Evolutionary conservation across 2,888 invertebrate species (phyloP), one percentile per base, ranked within the genome.

Genomic region (Sesia apiformis): DNA sequence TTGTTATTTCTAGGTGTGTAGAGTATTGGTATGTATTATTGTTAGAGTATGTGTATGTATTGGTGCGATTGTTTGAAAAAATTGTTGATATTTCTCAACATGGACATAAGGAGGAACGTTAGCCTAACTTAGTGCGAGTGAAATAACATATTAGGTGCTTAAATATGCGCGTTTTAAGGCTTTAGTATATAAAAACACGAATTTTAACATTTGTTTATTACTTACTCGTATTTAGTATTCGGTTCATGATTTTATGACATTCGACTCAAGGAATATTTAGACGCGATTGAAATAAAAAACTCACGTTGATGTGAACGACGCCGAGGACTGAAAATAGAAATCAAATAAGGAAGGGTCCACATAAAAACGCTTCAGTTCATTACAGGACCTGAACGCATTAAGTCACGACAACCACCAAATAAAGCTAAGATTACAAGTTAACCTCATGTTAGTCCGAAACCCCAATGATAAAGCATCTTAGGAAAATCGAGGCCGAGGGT

Each of bases 381-480:
- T 84, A 85, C 80, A 62, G 71, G 76, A 73, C 76, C 79, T 73
- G 76, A 71, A 74, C 78, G 80, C 70, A 84, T 86, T 87, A 86
- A 83, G 81, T 78, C 74, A 74, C 70, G 81, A 84, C 80, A 84
- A 78, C 76, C 84, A 71, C 78, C 82, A 82, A 86, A 86, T 86
- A 88, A 88, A 87, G 85, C 86, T 84, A 84, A 89, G 89, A 88
- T 89, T 87, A 88, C 87, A 88, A 87, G 88, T 88, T 87, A 88
- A 88, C 88, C 89, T 88, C 87, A 86, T 88, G 88, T 88, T 87
- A 82, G 85, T 78, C 80, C 79, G 78, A 81, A 83, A 81, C 81
- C 86, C 86, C 84, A 88, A 88, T 88, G 88, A 89, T 87, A 88
- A 88, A 88, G 87, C 88, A 86, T 86, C 87, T 85, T 78, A 82